Conservation (phyloP, 2,113 vertebrate genomes). For the Chlorocebus sabaeus region DNA sequence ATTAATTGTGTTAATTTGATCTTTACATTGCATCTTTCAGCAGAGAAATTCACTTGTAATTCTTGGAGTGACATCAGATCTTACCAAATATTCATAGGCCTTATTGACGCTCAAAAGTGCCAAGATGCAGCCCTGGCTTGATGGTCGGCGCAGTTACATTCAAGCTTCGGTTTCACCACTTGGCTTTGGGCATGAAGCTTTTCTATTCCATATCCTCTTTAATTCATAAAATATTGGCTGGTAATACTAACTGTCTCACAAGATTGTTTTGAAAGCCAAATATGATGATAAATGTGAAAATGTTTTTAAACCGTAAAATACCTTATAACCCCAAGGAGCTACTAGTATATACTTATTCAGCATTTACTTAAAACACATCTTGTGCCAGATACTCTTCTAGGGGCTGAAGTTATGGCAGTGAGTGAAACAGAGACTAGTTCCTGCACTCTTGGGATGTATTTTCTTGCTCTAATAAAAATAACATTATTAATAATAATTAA, state of each 20-base stretch:
- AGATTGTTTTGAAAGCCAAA: neutral
- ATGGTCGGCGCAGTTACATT: neutral
- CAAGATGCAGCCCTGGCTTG: neutral
- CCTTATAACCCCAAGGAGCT: neutral
- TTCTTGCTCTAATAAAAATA: neutral
- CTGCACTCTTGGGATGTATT: neutral
- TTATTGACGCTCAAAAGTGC: neutral
- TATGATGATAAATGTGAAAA: neutral
- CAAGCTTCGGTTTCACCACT: neutral
- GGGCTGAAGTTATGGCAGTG: neutral
- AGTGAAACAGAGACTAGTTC: neutral
- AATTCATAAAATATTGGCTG: neutral
- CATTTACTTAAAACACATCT: neutral
- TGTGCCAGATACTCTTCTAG: neutral
- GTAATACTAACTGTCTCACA: neutral
- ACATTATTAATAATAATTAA: neutral
- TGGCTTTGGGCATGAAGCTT: neutral
- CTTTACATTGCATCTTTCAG: neutral
- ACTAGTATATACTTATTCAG: neutral
- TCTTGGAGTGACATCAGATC: neutral
- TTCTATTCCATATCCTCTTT: neutral
- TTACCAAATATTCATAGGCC: neutral
- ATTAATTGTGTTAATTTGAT: constrained; percentile 34
- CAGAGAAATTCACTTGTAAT: constrained; percentile 2
- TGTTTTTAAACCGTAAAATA: neutral